Evolutionary conservation across 2,888 invertebrate species (phyloP).

Genomic region (Cephus sareptanus): DNA sequence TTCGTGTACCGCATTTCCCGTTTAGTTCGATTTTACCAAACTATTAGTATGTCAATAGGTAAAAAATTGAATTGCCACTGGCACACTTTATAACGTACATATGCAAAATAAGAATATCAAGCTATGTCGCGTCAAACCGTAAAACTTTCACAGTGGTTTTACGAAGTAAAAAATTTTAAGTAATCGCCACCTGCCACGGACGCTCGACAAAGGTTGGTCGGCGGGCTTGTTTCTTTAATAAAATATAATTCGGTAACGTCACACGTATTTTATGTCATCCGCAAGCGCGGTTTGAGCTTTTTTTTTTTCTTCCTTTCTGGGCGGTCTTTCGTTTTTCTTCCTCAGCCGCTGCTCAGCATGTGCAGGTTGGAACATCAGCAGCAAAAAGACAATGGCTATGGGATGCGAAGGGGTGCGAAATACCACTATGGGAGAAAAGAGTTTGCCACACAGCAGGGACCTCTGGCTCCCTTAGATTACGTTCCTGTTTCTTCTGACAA

Average conservation of each 20-base stretch:
- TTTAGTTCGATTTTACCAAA: too few species aligned
- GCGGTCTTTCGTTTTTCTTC: slow-evolving; percentile 1
- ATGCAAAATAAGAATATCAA: not conserved
- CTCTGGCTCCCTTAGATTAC: not conserved
- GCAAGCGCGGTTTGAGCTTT: not conserved
- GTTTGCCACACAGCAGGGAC: not conserved
- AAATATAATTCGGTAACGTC: slow-evolving; percentile 13
- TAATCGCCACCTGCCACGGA: not conserved
- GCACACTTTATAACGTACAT: not conserved
- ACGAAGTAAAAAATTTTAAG: not conserved
- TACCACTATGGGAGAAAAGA: not conserved
- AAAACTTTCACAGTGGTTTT: not conserved
- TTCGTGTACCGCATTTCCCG: too few species aligned
- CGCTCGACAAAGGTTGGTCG: not conserved
- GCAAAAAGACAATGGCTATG: slow-evolving; percentile 1
- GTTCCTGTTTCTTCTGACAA: not conserved
- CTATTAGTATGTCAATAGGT: too few species aligned
- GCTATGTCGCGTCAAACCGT: not conserved
- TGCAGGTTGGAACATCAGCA: not conserved
- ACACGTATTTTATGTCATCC: slow-evolving; percentile 6
- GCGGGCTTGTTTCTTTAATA: slow-evolving; percentile 6
- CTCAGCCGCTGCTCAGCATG: not conserved
- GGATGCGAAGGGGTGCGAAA: slow-evolving; percentile 11
- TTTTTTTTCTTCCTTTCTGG: slow-evolving; percentile 5
- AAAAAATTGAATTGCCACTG: too few species aligned